Percentiles rank a stretch among this genome's conserved stretches.
Conservation (phyloP, 92 coral and sea anemone genomes). For the Pocillopora meandrina region DNA sequence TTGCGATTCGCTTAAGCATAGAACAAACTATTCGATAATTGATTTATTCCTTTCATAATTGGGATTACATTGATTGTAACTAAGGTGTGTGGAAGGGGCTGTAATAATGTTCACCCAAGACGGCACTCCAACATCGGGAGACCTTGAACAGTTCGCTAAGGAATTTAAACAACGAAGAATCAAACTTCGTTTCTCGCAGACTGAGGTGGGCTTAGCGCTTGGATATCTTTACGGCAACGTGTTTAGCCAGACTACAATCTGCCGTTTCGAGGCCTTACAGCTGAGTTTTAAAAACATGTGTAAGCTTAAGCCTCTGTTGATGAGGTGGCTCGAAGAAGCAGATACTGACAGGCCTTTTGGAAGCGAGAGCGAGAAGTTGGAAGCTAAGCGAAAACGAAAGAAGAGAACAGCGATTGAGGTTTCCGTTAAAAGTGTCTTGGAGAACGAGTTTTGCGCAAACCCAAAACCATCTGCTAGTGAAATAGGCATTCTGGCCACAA, state of each 20-base stretch:
- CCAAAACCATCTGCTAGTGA: constrained; percentile 65
- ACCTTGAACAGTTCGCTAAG: constrained; percentile 74
- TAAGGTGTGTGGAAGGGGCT: neutral
- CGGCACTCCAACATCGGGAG: constrained; percentile 59
- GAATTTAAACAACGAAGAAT: constrained; percentile 73
- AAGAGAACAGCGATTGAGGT: constrained; percentile 71
- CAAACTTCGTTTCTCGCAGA: constrained; percentile 78
- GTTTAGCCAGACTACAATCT: constrained; percentile 81
- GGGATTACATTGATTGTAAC: neutral
- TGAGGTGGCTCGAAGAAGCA: constrained; percentile 73
- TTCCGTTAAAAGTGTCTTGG: constrained; percentile 56
- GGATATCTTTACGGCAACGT: constrained; percentile 73
- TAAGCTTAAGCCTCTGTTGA: constrained; percentile 66
- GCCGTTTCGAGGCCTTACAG: constrained; percentile 87
- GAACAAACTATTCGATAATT: neutral
- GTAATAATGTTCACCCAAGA: neutral
- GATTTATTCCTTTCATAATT: constrained; percentile 4
- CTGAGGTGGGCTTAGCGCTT: constrained; percentile 80
- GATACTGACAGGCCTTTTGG: constrained; percentile 39
- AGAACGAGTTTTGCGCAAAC: constrained; percentile 46
- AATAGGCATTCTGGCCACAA: constrained; percentile 52
- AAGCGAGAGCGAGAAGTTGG: constrained; percentile 44
- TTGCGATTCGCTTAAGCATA: neutral
- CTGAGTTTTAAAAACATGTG: constrained; percentile 87
- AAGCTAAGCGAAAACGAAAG: constrained; percentile 60